Evolutionary conservation across 2,888 invertebrate species (phyloP), one percentile per base, ranked within the genome.

Genomic region (Coelopa pilipes): DNA sequence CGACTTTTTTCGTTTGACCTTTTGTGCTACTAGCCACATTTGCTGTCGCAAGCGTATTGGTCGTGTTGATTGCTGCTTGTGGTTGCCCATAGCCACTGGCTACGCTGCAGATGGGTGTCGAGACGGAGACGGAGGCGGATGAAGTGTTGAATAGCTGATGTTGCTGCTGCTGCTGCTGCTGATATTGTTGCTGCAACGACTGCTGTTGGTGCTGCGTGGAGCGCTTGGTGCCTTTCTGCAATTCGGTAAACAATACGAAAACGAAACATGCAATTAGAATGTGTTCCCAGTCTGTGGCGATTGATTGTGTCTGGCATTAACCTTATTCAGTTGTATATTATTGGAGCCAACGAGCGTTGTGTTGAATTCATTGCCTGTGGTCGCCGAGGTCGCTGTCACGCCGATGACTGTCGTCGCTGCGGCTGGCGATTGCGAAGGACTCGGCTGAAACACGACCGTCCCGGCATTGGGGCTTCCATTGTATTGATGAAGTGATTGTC

Each of bases 311-410:
- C 13, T 11, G 49, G 49, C 49, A 49, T 17, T 19, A 4, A 67
- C 88, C 83, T 88, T 88, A 80, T 88, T 87, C 73, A 88, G 81
- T 80, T 88, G 88, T 78, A 88, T 87, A 78, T 88, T 88, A 80
- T 88, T 88, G 75, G 88, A 88, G 72, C 88, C 88, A 75, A 88
- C 87, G 75, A 88, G 84, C n/a, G 88, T 88, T 70, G 88, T 87
- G 80, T 88, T 88, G 76, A 88, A 84, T 81, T 88, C 88, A 84
- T 86, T 87, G 75, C 87, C 88, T 78, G 86, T 83, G 70, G 55
- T 65, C 13, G 46, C 13, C 45, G 63, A 49, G 49, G 50, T 65
- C 55, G 49, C 65, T 21, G 21, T 21, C 21, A 86, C 84, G 82
- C 87, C 87, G 80, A 88, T 85, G 79, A 88, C 84, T 76, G 86